phyloP scores from a whole-genome alignment of 2,113 vertebrate genomes.

The Gobius niger region DNA sequence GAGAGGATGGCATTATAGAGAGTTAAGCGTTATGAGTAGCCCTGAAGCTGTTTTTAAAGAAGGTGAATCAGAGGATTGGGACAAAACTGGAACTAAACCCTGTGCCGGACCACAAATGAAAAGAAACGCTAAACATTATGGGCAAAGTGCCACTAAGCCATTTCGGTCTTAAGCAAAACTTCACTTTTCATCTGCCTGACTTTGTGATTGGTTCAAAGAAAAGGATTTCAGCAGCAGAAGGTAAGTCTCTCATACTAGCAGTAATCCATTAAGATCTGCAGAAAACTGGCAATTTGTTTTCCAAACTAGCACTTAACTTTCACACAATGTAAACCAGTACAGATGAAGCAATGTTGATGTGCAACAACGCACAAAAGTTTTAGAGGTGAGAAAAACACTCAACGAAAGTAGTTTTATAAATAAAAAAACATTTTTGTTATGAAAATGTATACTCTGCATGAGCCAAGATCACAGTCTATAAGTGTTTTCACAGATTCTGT shows the following conservation, averaged over 20 bases:
- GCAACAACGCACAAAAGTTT: background rate
- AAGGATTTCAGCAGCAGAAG: slow-evolving; percentile 38
- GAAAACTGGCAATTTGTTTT: slow-evolving; percentile 8
- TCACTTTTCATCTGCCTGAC: slow-evolving; percentile 59
- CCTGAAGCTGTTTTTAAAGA: slow-evolving; percentile 74
- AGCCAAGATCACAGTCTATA: background rate
- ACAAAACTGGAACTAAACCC: slow-evolving; percentile 75
- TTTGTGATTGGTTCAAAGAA: slow-evolving; percentile 54
- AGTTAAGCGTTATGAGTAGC: slow-evolving; percentile 75
- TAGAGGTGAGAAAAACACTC: background rate
- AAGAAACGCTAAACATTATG: slow-evolving; percentile 61
- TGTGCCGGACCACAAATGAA: slow-evolving; percentile 70
- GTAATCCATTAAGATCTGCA: slow-evolving; percentile 42
- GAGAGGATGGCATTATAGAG: slow-evolving; percentile 72
- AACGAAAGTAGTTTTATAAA: background rate
- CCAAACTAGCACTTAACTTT: background rate
- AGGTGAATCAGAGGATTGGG: slow-evolving; percentile 79
- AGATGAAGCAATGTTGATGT: background rate
- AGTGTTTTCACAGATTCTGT: background rate
- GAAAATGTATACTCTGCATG: background rate
- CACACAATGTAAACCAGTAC: slow-evolving; percentile 1
- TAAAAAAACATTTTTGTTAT: background rate
- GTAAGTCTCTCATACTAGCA: slow-evolving; percentile 23
- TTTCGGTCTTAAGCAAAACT: slow-evolving; percentile 69
- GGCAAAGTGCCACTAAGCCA: slow-evolving; percentile 73